Base-by-base conservation (phyloP, 2,113 vertebrate species). In the Podarcis cretensis region DNA sequence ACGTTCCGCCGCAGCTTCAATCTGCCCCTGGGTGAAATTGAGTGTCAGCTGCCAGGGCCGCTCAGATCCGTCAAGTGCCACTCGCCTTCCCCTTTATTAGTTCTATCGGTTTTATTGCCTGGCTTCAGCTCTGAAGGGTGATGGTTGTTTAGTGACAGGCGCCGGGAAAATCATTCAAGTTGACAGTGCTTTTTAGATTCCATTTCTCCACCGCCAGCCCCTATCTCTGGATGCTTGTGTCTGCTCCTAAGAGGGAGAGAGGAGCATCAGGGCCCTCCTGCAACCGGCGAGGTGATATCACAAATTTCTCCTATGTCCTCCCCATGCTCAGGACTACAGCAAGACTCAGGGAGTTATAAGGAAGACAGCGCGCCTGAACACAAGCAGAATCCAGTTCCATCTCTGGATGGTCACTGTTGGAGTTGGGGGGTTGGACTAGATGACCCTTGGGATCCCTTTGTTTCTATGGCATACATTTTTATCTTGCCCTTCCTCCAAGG, bases 1-100 rank as follows among this genome's bases (percentile, higher is more conserved):
- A 91, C 90, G 57, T 78, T 86, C 76, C 66, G 73, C 88, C 92
- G 93, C 75, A 66, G 77, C 90, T 94, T 93, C 91, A 87, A 84
- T 95, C 93, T 93, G 91, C 91, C 94, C 90, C 65, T 43, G 87
- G 94, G 92, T 79, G 86, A 93, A 95, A 89, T 86, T 48, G 93
- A 89, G 95, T 93, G 21, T 96, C 96, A 95, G 90, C 92, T 86
- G 90, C 95, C 90, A 71, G 89, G 95, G 96, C 94, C 95, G 91
- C 94, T 83, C 93, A 92, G 92, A 96, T 95, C 94, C 40, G 90
- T 95, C 96, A 95, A 87, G 86, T 85, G 91, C 88, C 89, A 83
- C n/a, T 54, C 78, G 84, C 85, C 86, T 90, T 75, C 85, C 86
- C 95, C 91, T 93, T 95, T 91, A 95, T 94, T 92, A 95, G 92